phyloP scores from a whole-genome alignment of 2,888 invertebrate species.

The Chelonus formosanus region DNA sequence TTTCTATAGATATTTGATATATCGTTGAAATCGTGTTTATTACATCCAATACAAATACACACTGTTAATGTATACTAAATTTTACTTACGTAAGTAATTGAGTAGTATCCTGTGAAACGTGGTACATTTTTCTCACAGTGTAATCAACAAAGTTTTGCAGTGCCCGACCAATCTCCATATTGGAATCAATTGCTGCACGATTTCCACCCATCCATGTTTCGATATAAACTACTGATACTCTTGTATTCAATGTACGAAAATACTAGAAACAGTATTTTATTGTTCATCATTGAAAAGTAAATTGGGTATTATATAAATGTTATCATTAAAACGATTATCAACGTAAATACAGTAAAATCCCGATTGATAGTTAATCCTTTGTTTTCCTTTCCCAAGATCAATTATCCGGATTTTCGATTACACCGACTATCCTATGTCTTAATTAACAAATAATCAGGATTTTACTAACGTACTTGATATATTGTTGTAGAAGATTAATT shows the following conservation, averaged over 20 bases:
- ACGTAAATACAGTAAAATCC: no score
- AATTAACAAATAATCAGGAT: no score
- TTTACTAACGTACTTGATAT: no score
- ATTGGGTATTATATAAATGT: conserved; percentile 1
- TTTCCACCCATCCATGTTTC: conserved; percentile 96
- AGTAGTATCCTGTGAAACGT: conserved; percentile 89
- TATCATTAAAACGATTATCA: no score
- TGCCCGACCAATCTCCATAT: conserved; percentile 87
- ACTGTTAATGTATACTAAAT: background rate
- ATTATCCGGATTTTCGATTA: no score
- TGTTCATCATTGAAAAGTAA: background rate
- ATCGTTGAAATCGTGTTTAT: no score
- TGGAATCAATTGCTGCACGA: conserved; percentile 82
- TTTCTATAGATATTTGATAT: no score
- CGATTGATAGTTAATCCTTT: no score
- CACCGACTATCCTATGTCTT: no score
- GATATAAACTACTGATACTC: conserved; percentile 94
- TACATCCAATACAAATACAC: no score
- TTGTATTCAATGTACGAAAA: conserved; percentile 90
- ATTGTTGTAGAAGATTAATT: no score
- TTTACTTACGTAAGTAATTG: conserved; percentile 87
- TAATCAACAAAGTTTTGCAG: conserved; percentile 93
- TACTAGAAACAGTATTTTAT: conserved; percentile 71
- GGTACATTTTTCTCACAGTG: conserved; percentile 84
- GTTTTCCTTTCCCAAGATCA: no score